A percentile compares a stretch with the other conserved stretches of the same genome.
Conservation (phyloP, 2,797 vertebrate genomes). For the Mormyrus hasselquistii region DNA sequence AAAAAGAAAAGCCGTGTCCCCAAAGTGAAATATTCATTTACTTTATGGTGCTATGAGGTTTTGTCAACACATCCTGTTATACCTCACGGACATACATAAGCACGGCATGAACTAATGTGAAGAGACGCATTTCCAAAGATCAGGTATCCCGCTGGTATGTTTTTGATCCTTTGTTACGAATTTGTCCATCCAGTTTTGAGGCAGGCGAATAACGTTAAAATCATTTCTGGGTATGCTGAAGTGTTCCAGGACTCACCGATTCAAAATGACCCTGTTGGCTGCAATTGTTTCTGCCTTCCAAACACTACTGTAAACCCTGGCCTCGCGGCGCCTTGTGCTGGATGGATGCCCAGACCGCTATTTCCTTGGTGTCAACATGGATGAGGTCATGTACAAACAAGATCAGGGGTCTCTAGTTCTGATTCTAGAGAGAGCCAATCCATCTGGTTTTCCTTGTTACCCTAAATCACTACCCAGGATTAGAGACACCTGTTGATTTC, state of each 20-base stretch:
- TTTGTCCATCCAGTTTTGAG: background rate
- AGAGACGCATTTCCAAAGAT: background rate
- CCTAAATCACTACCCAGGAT: constrained; percentile 3
- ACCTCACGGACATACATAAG: background rate
- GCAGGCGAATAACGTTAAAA: background rate
- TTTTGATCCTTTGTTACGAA: background rate
- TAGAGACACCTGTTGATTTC: background rate
- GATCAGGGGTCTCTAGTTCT: background rate
- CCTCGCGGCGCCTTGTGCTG: background rate
- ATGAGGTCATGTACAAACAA: constrained; percentile 20
- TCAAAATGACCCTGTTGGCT: background rate
- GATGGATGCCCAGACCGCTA: constrained; percentile 1
- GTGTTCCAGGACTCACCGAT: background rate
- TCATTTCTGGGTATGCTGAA: background rate
- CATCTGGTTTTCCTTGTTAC: background rate
- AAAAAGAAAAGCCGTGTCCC: background rate
- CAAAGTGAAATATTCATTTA: background rate
- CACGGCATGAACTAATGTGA: background rate
- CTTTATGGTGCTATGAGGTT: background rate
- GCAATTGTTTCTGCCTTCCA: background rate
- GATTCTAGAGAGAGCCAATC: background rate
- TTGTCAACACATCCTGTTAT: background rate
- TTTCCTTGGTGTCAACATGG: constrained; percentile 15
- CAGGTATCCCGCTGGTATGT: background rate
- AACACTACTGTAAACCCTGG: constrained; percentile 3